Evolutionary conservation across 2,888 invertebrate genomes (phyloP).

Genomic region (Megamerina dolium): DNA sequence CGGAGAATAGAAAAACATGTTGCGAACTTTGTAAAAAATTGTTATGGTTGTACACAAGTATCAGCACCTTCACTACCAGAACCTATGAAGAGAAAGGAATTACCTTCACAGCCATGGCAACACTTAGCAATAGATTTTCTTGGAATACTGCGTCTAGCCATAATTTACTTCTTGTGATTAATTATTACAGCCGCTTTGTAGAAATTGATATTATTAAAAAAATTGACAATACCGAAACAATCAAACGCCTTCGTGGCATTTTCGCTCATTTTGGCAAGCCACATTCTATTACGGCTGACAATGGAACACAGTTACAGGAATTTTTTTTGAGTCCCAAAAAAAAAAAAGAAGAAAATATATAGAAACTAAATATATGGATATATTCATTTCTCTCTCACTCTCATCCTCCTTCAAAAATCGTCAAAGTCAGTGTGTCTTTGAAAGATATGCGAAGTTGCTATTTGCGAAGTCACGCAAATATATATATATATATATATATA

Average conservation of each 20-base stretch:
- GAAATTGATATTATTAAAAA: slow-evolving; percentile 14
- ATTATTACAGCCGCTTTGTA: slow-evolving; percentile 12
- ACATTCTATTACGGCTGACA: slow-evolving; percentile 12
- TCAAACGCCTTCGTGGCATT: slow-evolving; percentile 7
- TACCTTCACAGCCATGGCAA: slow-evolving; percentile 12
- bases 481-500: no score
- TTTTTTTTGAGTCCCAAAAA: no score
- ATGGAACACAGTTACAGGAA: slow-evolving; percentile 13
- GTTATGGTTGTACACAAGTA: slow-evolving; percentile 11
- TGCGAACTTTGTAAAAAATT: slow-evolving; percentile 17
- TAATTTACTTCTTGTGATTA: slow-evolving; percentile 14
- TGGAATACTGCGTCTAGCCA: slow-evolving; percentile 21
- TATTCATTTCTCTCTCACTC: no score
- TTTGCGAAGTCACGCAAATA: no score
- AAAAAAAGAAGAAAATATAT: no score
- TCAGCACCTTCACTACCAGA: slow-evolving; percentile 18
- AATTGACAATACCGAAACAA: slow-evolving; percentile 6
- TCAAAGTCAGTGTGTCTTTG: no score
- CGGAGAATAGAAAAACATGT: slow-evolving; percentile 22
- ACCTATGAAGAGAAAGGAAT: slow-evolving; percentile 24
- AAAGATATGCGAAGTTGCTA: no score
- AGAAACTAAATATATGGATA: no score
- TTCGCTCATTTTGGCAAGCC: slow-evolving; percentile 10
- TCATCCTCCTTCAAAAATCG: no score
- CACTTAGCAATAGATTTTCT: slow-evolving; percentile 26